These are phyloP conservation scores for Melanostigma gelatinosum DNA, from an alignment of 2,113 vertebrate species.

Conservation along the genomic window DNA sequence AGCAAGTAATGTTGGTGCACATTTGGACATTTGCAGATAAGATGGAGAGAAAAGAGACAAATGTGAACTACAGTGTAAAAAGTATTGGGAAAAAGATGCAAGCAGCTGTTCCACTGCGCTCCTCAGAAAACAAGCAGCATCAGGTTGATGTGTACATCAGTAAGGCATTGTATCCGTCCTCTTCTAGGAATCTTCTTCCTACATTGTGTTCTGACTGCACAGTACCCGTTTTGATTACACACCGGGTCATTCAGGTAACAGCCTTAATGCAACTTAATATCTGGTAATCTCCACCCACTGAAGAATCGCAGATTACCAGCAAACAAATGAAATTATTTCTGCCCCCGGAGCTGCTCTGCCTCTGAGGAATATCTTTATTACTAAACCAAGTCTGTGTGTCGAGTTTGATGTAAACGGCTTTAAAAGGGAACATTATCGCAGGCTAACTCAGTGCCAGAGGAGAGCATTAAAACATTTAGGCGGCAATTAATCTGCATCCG, in stretches of 20 bases:
- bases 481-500: conserved; percentile 17
- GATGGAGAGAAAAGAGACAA: background rate
- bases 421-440: background rate
- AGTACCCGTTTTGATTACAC: background rate
- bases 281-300: background rate
- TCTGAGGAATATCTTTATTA: background rate
- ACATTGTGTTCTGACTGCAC: no score
- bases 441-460: conserved; percentile 14
- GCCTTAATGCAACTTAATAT: background rate
- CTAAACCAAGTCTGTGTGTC: background rate
- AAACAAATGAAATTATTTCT: background rate
- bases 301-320: background rate
- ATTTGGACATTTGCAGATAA: background rate
- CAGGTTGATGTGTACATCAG: no score
- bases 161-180: no score
- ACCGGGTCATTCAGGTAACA: background rate
- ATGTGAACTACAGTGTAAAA: background rate
- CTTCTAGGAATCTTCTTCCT: background rate
- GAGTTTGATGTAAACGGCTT: conserved; percentile 21
- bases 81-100: background rate
- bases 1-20: background rate
- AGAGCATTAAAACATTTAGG: conserved; percentile 14
- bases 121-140: no score
- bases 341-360: conserved; percentile 2
- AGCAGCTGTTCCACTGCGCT: no score